Evolutionary conservation across 2,888 invertebrate species (phyloP).

Genomic region (Apamea anceps): DNA sequence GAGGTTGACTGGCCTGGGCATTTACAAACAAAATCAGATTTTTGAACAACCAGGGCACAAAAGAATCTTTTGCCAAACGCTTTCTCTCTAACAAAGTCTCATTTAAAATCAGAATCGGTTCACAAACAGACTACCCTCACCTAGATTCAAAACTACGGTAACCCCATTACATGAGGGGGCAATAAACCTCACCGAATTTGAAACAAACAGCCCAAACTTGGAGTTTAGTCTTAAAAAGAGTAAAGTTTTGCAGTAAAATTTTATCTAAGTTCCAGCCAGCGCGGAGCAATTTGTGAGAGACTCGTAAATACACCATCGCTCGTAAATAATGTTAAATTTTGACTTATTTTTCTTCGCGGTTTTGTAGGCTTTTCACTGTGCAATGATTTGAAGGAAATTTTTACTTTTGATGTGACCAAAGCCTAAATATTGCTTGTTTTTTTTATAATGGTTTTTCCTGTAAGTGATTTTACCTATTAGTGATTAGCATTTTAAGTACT

Average conservation of each 20-base stretch:
- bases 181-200: conserved; percentile 60
- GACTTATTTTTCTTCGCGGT: conserved; percentile 59
- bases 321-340: conserved; percentile 76
- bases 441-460: not conserved
- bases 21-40: not conserved
- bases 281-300: conserved; percentile 70
- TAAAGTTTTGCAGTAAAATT: conserved; percentile 76
- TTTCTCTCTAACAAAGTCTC: conserved; percentile 3
- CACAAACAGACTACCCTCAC: conserved; percentile 33
- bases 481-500: not conserved
- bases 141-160: conserved; percentile 46
- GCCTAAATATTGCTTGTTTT: not conserved
- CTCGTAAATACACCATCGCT: conserved; percentile 72
- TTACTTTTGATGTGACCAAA: not conserved
- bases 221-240: conserved; percentile 65
- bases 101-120: conserved; percentile 35
- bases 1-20: not conserved
- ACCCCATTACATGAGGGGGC: conserved; percentile 40
- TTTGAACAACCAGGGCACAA: not conserved
- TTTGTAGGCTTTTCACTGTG: not conserved
- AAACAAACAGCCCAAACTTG: conserved; percentile 69
- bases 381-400: not conserved
- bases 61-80: not conserved
- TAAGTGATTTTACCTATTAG: not conserved
- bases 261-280: conserved; percentile 72